Base-by-base conservation (phyloP, 2,888 invertebrate genomes). In the Germaria angustata region DNA sequence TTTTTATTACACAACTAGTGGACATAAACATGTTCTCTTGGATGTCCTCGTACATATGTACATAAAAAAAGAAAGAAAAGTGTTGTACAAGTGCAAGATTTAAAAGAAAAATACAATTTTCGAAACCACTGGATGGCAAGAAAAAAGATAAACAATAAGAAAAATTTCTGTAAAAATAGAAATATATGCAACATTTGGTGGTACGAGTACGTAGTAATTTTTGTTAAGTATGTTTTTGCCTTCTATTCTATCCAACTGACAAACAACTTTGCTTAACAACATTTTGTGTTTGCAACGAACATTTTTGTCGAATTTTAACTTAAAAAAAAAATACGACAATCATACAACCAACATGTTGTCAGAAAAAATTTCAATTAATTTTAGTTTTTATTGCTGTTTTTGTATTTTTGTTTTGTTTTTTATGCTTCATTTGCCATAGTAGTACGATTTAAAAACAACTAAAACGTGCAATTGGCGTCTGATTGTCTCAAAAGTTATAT, bases 391-490 rank as follows among this genome's bases (percentile, higher is more conserved):
- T n/a, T n/a, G n/a, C n/a, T n/a, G n/a, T n/a, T n/a, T n/a, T n/a
- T n/a, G n/a, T n/a, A n/a, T n/a, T n/a, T n/a, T n/a, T n/a, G n/a
- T n/a, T n/a, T n/a, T n/a, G n/a, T 39, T 63, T 66, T 55, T 57
- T 36, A 22, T 59, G 28, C 34, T 55, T 71, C 28, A 49, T 77
- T 75, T 59, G 22, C 46, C 13, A 44, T 32, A 51, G 41, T 13
- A 22, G 41, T 63, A 61, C 72, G 39, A 44, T 73, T 63, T 73
- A 61, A 69, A 69, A 78, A 82, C 79, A 82, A 71, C 71, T 82
- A 71, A 82, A 82, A 82, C 82, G 82, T 82, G 82, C 82, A 82
- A 82, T 79, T 82, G 82, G 82, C 82, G 82, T 82, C 82, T 66
- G 79, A 82, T 82, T 82, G 82, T 82, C 82, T 82, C 65, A 79